Evolutionary conservation across 2,113 vertebrate species (phyloP).

Genomic region (Cephalopterus ornatus): DNA sequence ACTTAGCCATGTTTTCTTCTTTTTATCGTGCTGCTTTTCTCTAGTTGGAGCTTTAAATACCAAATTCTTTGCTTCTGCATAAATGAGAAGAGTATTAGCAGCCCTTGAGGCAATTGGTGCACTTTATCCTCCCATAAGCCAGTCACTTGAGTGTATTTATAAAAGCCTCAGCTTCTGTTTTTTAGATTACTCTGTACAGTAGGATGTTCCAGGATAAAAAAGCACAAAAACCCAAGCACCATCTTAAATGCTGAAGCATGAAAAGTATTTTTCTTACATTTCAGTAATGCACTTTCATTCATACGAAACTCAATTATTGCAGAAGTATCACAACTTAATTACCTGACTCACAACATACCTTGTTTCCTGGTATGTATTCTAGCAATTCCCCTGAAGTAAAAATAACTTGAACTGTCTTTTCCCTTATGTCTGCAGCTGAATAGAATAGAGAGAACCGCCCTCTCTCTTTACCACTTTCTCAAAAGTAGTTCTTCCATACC

Average conservation of each 20-base stretch:
- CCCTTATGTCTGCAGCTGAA: not conserved
- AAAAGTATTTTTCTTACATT: not conserved
- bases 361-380: not conserved
- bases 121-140: constrained; percentile 26
- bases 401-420: not conserved
- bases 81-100: constrained; percentile 22
- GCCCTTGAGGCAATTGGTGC: not conserved
- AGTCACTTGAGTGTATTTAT: constrained; percentile 22
- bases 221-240: not conserved
- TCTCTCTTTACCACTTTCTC: not conserved
- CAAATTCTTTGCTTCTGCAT: constrained; percentile 10
- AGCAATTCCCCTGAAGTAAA: not conserved
- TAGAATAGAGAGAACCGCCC: not conserved
- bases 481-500: not conserved
- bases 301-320: not conserved
- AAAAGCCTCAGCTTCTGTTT: not conserved
- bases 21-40: constrained; percentile 13
- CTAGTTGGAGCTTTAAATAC: not conserved
- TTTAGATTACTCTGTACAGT: not conserved
- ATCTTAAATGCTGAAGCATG: not conserved
- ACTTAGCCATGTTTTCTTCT: constrained; percentile 1
- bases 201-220: not conserved
- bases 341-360: not conserved
- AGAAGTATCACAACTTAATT: not conserved
- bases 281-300: not conserved